Conservation (phyloP, 1,140 invertebrate species). For the Drosophila miranda region DNA sequence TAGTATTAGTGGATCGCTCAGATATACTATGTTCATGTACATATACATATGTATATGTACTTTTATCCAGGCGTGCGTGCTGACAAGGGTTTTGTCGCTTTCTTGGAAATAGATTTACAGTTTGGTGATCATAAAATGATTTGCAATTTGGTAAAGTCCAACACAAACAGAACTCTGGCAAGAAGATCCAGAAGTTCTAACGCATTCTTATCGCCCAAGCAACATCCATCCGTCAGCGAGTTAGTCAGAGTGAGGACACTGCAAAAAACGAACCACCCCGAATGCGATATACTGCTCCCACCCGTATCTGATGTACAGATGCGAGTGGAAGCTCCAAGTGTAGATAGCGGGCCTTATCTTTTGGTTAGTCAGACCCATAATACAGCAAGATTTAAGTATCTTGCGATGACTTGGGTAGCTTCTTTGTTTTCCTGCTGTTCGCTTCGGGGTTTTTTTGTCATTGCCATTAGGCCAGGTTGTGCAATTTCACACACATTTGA, state of each 20-base stretch:
- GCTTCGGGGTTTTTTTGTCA: slow-evolving; percentile 27
- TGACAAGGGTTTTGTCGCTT: slow-evolving; percentile 31
- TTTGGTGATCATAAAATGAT: slow-evolving; percentile 64
- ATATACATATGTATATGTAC: neutral
- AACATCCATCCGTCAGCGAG: too few species aligned
- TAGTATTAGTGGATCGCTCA: slow-evolving; percentile 16
- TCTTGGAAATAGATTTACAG: slow-evolving; percentile 52
- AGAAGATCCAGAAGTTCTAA: slow-evolving; percentile 27
- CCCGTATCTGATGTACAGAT: too few species aligned
- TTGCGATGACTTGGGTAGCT: slow-evolving; percentile 30
- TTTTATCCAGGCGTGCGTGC: slow-evolving; percentile 1
- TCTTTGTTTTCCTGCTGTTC: slow-evolving; percentile 22
- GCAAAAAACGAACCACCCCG: too few species aligned
- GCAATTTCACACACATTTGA: slow-evolving; percentile 38
- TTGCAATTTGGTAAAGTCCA: slow-evolving; percentile 50
- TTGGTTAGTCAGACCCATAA: slow-evolving; percentile 41
- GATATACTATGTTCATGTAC: slow-evolving; percentile 18
- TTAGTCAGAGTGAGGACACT: slow-evolving; percentile 21
- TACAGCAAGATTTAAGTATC: slow-evolving; percentile 23
- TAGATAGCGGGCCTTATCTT: slow-evolving; percentile 23
- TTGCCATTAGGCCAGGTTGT: slow-evolving; percentile 30
- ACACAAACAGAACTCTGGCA: slow-evolving; percentile 18
- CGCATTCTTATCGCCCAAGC: slow-evolving; percentile 33
- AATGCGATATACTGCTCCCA: too few species aligned
- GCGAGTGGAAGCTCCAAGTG: too few species aligned